Evolutionary conservation across 2,888 invertebrate species (phyloP).

Genomic region (Acanthosepion lycidas): DNA sequence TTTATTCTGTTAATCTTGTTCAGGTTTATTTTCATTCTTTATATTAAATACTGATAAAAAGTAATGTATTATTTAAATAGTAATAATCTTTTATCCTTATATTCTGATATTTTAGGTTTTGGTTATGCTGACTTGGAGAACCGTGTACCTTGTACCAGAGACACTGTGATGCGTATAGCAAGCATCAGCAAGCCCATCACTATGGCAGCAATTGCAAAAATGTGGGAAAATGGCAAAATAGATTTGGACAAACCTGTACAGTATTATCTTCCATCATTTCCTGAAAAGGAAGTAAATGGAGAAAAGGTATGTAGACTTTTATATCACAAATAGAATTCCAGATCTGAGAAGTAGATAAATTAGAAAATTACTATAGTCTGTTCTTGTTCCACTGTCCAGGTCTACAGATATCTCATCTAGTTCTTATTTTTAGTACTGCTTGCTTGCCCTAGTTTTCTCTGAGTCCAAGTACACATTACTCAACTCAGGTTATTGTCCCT

Average conservation of each 20-base stretch:
- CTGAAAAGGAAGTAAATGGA: constrained; percentile 76
- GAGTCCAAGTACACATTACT: no score
- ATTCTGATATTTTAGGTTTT: constrained; percentile 66
- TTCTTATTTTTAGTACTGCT: no score
- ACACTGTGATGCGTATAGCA: constrained; percentile 79
- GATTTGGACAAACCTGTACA: constrained; percentile 78
- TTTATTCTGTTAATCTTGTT: no score
- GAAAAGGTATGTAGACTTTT: constrained; percentile 70
- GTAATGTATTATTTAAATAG: not conserved
- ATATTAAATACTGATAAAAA: no score
- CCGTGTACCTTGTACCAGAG: constrained; percentile 73
- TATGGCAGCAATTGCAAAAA: constrained; percentile 77
- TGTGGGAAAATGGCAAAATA: constrained; percentile 77
- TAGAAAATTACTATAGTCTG: no score
- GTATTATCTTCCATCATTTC: constrained; percentile 77
- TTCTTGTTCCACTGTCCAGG: no score
- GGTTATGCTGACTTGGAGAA: constrained; percentile 79
- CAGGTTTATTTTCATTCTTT: no score
- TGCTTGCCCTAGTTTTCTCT: no score
- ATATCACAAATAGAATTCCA: no score
- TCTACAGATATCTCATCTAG: no score
- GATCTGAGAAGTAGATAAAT: no score
- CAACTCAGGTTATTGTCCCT: no score
- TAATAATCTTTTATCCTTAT: not conserved
- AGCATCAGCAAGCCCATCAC: constrained; percentile 79